Conservation (phyloP, 2,888 invertebrate genomes). For the Ophonus ardosiacus region DNA sequence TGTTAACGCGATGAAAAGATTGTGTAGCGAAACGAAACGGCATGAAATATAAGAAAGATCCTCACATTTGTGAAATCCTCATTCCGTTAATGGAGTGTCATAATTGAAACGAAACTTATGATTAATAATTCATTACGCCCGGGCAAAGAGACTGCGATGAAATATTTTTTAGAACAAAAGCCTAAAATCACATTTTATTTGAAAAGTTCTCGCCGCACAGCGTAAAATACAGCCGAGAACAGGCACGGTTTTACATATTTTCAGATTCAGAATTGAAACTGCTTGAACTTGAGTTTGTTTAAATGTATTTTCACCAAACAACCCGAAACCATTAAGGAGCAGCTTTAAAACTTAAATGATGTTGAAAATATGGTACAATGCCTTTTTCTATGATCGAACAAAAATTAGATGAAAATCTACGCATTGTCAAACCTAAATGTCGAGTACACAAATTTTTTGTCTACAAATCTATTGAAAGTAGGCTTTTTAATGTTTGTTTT, state of each 20-base stretch:
- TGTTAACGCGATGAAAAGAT: background rate
- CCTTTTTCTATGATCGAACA: too few species aligned
- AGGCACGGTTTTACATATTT: background rate
- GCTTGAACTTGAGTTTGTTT: too few species aligned
- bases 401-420: too few species aligned
- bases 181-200: constrained; percentile 51
- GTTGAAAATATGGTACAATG: too few species aligned
- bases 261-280: background rate
- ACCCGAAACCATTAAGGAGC: too few species aligned
- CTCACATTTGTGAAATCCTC: background rate
- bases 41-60: background rate
- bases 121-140: constrained; percentile 38
- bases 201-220: constrained; percentile 14
- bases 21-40: background rate
- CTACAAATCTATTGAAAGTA: too few species aligned
- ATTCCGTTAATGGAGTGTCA: constrained; percentile 28
- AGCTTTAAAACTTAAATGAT: too few species aligned
- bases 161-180: constrained; percentile 43
- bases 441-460: too few species aligned
- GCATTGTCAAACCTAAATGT: too few species aligned
- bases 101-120: constrained; percentile 27
- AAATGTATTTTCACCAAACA: too few species aligned
- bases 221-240: background rate
- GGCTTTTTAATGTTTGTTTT: too few species aligned
- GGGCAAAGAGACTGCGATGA: constrained; percentile 10